Base-by-base conservation (phyloP, 2,888 invertebrate genomes). In the Eumerus sabulonum region DNA sequence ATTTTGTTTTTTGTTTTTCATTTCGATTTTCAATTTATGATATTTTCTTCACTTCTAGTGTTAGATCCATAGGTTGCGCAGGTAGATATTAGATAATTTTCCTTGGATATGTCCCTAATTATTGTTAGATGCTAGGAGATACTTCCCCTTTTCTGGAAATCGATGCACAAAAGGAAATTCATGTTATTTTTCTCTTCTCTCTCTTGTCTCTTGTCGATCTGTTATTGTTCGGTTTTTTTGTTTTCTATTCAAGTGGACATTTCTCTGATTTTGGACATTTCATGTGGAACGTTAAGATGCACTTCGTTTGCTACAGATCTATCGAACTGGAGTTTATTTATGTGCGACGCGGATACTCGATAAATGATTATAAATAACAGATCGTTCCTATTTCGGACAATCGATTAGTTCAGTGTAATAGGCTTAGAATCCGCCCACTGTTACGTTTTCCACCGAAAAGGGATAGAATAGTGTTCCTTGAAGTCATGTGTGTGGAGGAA, bases 21-120 rank as follows among this genome's bases (percentile, higher is more conserved):
- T n/a, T n/a, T n/a, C 42, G 45, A 45, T 67, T 48, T 14, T 66
- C 56, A 27, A 27, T 27, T 63, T 36, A 50, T 53, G 62, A 18
- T 64, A 63, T 68, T 64, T 70, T 79, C 51, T 50, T 56, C 63
- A 54, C 48, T 53, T 67, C 57, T 51, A 53, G 62, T 42, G 50
- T 50, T 53, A 40, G 36, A 38, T 44, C 54, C 17, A 42, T 12
- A 47, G 17, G 18, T 13, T 9, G 12, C 9, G 11, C 76, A 79
- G 79, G 79, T 79, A 79, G 59, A 68, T 64, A 59, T 74, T 74
- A 64, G 64, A 74, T 60, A 74, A 74, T 74, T 64, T 74, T 59
- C 60, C 64, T 27, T 42, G 59, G 63, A 60, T 53, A 57, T 57
- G 40, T 68, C 73, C 70, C 64, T 74, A 79, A 70, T 79, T 79